These are phyloP conservation scores for Notamacropus eugenii DNA, from an alignment of 2,797 vertebrate genomes.

Conservation along the genomic window DNA sequence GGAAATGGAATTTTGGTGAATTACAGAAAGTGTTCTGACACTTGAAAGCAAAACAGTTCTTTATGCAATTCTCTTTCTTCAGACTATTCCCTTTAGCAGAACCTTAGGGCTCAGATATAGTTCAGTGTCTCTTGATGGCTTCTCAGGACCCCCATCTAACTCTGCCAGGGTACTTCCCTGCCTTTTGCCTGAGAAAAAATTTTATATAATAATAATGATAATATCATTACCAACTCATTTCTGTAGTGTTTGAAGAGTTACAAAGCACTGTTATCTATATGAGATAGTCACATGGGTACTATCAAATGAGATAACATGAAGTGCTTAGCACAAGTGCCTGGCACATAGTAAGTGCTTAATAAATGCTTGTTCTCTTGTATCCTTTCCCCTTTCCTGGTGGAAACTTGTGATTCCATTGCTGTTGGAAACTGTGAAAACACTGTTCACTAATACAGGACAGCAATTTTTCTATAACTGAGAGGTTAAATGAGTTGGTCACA, in stretches of 20 bases:
- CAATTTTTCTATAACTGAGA: neutral
- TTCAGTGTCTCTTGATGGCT: neutral
- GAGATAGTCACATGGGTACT: neutral
- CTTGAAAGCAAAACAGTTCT: conserved; percentile 14
- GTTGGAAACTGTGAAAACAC: neutral
- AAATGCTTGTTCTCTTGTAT: neutral
- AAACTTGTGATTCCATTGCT: neutral
- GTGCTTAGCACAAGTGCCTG: neutral
- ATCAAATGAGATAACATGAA: neutral
- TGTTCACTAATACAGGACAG: neutral
- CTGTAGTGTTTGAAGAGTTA: neutral
- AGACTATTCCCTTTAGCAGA: neutral
- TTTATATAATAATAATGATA: neutral
- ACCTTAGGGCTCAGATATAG: neutral
- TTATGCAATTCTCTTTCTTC: neutral
- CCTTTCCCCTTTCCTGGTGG: neutral
- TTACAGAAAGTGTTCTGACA: neutral
- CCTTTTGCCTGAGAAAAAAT: neutral
- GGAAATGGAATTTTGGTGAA: conserved; percentile 33
- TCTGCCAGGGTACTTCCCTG: neutral
- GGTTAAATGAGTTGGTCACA: neutral
- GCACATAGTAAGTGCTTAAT: neutral
- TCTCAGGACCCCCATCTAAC: neutral
- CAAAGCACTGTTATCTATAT: neutral
- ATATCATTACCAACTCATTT: neutral